Percentiles rank a stretch among this genome's conserved stretches.
Evolutionary conservation across 2,797 vertebrate species (phyloP).

Genomic region (Anguilla anguilla): DNA sequence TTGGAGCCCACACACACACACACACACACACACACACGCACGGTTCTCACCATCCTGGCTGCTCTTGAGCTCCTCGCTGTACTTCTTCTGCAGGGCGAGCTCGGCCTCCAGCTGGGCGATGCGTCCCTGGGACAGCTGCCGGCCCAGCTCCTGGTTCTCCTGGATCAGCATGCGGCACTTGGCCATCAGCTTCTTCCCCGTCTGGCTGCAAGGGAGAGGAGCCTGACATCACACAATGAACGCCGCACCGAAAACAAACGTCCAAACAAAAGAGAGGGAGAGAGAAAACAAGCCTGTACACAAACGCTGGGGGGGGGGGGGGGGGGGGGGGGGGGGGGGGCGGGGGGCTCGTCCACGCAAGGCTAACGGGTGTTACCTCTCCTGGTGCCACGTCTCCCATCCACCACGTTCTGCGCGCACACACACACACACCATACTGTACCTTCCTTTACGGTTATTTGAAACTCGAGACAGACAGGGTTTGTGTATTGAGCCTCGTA

Average conservation of each 20-base stretch:
- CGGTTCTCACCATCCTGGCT: slow-evolving; percentile 94
- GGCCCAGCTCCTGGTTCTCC: slow-evolving; percentile 98
- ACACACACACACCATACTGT: slow-evolving; percentile 18
- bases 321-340: too few relatives aligned
- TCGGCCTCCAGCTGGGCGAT: slow-evolving; percentile 99
- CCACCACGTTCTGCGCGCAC: neutral
- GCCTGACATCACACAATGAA: slow-evolving; percentile 94
- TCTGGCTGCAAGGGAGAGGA: slow-evolving; percentile 99
- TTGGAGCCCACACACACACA: too few relatives aligned
- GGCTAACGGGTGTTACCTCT: slow-evolving; percentile 25
- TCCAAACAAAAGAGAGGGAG: neutral
- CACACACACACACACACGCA: neutral
- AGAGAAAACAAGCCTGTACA: slow-evolving; percentile 39
- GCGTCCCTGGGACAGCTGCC: slow-evolving; percentile 98
- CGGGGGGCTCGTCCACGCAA: neutral
- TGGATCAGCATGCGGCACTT: slow-evolving; percentile 99
- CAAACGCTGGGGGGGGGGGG: neutral
- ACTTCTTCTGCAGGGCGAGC: slow-evolving; percentile 99
- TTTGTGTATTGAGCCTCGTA: too few relatives aligned
- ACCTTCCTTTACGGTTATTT: slow-evolving; percentile 19
- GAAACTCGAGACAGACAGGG: neutral
- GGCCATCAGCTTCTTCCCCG: slow-evolving; percentile 99
- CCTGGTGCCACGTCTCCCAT: neutral
- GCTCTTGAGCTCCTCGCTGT: slow-evolving; percentile 99
- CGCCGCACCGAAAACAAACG: slow-evolving; percentile 14